These are phyloP conservation scores for Coregonus suidteri DNA, from an alignment of 2,797 vertebrate species.

Conservation along the genomic window DNA sequence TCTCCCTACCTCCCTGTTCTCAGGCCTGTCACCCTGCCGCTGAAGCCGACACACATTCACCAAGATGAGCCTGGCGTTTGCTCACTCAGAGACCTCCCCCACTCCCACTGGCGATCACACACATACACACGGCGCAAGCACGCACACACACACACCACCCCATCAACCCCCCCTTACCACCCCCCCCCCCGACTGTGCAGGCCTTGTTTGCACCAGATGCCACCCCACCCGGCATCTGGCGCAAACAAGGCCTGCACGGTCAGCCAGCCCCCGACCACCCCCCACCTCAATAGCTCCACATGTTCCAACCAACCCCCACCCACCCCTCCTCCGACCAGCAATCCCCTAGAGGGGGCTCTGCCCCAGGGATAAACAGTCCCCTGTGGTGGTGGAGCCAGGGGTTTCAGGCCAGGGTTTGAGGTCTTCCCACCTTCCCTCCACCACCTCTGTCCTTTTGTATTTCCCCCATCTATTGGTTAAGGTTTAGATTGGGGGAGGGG, in stretches of 20 bases:
- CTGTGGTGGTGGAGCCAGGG: background rate
- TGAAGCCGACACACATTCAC: slow-evolving; percentile 51
- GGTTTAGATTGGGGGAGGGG: too few species aligned
- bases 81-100: slow-evolving; percentile 21
- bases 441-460: too few species aligned
- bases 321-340: slow-evolving; percentile 8
- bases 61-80: slow-evolving; percentile 44
- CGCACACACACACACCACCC: slow-evolving; percentile 40
- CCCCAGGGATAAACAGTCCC: background rate
- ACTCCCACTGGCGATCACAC: background rate
- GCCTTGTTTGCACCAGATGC: too few species aligned
- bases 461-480: too few species aligned
- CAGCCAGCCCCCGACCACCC: slow-evolving; percentile 52
- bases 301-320: slow-evolving; percentile 57
- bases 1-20: slow-evolving; percentile 23
- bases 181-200: slow-evolving; percentile 18
- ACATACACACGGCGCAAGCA: too few species aligned
- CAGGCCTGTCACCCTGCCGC: slow-evolving; percentile 60
- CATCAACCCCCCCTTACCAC: slow-evolving; percentile 55
- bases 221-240: slow-evolving; percentile 67
- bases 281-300: slow-evolving; percentile 70
- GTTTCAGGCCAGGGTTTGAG: background rate
- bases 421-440: too few species aligned
- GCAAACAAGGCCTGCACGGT: slow-evolving; percentile 69
- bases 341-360: slow-evolving; percentile 4